Base-by-base conservation (phyloP, 2,797 vertebrate genomes). In the Phyllotis vaccarum region DNA sequence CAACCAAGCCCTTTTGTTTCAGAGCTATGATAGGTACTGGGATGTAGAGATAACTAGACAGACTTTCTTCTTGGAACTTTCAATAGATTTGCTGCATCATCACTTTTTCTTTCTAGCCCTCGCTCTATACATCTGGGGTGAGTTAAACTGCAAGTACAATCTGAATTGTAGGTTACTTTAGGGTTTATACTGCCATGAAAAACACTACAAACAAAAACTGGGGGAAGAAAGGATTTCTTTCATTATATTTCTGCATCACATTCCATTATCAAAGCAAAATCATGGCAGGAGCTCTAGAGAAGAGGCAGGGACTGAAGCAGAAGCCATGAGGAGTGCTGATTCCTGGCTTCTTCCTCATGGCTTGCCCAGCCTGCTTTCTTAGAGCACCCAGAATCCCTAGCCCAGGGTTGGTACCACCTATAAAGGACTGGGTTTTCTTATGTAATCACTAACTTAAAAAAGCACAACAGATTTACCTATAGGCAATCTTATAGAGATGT, bases 111-210 rank as follows among this genome's bases (percentile, higher is more conserved):
- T 6, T 31, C 64, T 54, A 11, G 1, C 37, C 54, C 16, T 10
- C n/a, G n/a, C n/a, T n/a, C 64, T 54, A 19, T 3, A 58, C 60
- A 74, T 6, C 24, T n/a, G 1, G 34, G 27, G 49, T 60, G 46
- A 85, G 79, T 88, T 60, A 56, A 74, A 87, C 11, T 64, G 17
- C 58, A 94, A 87, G 66, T 34, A n/a, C 74, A 78, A 74, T 79
- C 54, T 83, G 76, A 66, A 64, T 87, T 93, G 72, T 56, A n/a
- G n/a, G 78, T 3, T 37, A 37, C 37, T 34, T 80, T 80, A 37
- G 52, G 52, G 19, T 37, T 80, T 58, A 56, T 14, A 58, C 58
- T n/a, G n/a, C 52, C 24, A 11, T 80, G 21, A 58, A 56, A 80
- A 80, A 37, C 3, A 3, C 52, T 80, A 37, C 3, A 22, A 56